Base-by-base conservation (phyloP, 1,140 invertebrate species). In the Brachionus paranguensis region DNA sequence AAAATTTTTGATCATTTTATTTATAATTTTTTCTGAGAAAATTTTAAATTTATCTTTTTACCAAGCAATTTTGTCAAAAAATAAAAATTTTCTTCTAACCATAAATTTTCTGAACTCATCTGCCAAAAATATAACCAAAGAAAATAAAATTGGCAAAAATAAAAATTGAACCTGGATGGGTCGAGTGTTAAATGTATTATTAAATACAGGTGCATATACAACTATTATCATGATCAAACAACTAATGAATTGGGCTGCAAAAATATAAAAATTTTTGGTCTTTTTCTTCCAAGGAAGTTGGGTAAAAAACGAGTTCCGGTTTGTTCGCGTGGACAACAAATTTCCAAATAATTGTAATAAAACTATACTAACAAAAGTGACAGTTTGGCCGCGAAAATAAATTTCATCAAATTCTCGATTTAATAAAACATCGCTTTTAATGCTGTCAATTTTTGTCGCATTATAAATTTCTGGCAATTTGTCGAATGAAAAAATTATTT, bases 51-150 rank as follows among this genome's bases (percentile, higher is more conserved):
- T 37, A 37, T 6, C 33, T 60, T 24, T 3, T 60, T 76, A 76
- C 72, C 72, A 76, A 76, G 72, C 72, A 27, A 76, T 10, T 76
- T 53, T 76, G 50, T 76, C n/a, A n/a, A 76, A 76, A n/a, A 76
- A 76, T 37, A 76, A 29, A 37, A 76, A 50, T 76, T 50, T 76
- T 50, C 27, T 76, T 76, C 72, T 76, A 11, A 47, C 72, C 45
- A 76, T 50, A n/a, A 76, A 50, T 24, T 76, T 76, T 76, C 72
- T 47, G 4, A 76, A 2, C 43, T 76, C 72, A 53, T 76, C 72
- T n/a, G n/a, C 8, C 7, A 27, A 7, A 50, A 76, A 50, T 50
- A 76, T 50, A 1, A 4, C 43, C n/a, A 76, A n/a, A 5, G 43
- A 47, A 8, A 76, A 76, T 1, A 76, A 10, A 14, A 76, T 12